Base-by-base conservation (phyloP, 2,797 vertebrate genomes). In the Acipenser transmontanus region DNA sequence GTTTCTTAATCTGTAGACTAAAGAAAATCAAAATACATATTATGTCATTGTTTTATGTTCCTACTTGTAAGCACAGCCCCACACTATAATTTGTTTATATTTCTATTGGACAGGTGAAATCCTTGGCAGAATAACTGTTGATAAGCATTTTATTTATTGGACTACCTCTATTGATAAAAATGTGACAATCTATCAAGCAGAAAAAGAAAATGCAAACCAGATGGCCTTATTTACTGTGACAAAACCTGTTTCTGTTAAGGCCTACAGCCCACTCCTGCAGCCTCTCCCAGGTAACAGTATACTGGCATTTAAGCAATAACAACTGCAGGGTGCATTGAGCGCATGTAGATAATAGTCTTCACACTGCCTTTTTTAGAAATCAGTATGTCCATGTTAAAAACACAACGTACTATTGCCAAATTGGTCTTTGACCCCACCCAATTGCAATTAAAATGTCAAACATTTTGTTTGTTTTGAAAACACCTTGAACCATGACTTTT, bases 71-170 rank as follows among this genome's bases (percentile, higher is more conserved):
- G 17, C 17, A 17, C 17, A 17, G 17, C 34, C 34, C 34, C 34
- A 34, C 34, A 4, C 4, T 4, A 34, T 34, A 34, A 34, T 34
- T 3, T 34, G 34, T 34, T 17, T 17, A 8, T 11, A 17, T 49
- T 73, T 54, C 73, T 76, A 65, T 70, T 47, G 49, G 72, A 9
- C 66, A 87, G 82, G 75, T 71, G 59, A 67, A 48, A 64, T 69
- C 56, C 69, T 82, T 56, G 57, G 49, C 50, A 84, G 79, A 68
- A 68, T 90, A 73, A 77, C 82, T 17, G 73, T 76, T 49, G 86
- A 87, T 63, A 70, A 77, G 6, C 70, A 80, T 49, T 85, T 81
- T 68, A 52, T 87, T 59, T 89, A 88, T 7, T 89, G 85, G 87
- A 79, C 72, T 0, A 7, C 1, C 59, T 68, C 67, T 68, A 66